Conservation (phyloP, 2,113 vertebrate species). For the Martes martes region DNA sequence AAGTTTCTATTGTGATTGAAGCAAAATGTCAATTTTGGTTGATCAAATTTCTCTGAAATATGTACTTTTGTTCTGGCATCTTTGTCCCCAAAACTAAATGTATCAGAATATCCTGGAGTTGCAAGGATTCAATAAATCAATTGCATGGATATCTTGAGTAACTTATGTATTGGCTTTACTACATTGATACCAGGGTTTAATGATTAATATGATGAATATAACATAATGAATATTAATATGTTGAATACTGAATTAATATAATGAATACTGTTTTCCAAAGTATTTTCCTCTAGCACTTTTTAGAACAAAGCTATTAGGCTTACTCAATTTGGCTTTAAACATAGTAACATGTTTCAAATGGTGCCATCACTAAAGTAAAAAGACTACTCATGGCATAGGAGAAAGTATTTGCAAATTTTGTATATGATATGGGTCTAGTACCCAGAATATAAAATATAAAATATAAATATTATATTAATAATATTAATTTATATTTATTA, state of each 20-base stretch:
- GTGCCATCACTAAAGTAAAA: neutral
- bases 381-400: neutral
- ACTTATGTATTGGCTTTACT: slow-evolving; percentile 94
- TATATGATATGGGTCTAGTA: neutral
- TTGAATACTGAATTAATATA: slow-evolving; percentile 85
- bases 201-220: slow-evolving; percentile 94
- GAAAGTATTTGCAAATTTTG: neutral
- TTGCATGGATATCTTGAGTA: slow-evolving; percentile 93
- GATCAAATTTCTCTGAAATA: slow-evolving; percentile 93
- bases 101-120: slow-evolving; percentile 92
- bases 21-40: slow-evolving; percentile 92
- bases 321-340: slow-evolving; percentile 96
- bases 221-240: neutral
- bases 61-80: slow-evolving; percentile 94
- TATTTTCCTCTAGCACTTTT: slow-evolving; percentile 91
- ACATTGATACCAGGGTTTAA: slow-evolving; percentile 93
- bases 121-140: slow-evolving; percentile 92
- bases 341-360: slow-evolving; percentile 83
- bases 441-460: neutral
- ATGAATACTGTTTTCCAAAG: slow-evolving; percentile 87
- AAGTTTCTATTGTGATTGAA: slow-evolving; percentile 95
- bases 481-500: too few species aligned
- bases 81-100: slow-evolving; percentile 97
- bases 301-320: slow-evolving; percentile 93
- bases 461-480: too few species aligned